Conservation (phyloP, 1,140 invertebrate species). For the Acromyrmex charruanus region DNA sequence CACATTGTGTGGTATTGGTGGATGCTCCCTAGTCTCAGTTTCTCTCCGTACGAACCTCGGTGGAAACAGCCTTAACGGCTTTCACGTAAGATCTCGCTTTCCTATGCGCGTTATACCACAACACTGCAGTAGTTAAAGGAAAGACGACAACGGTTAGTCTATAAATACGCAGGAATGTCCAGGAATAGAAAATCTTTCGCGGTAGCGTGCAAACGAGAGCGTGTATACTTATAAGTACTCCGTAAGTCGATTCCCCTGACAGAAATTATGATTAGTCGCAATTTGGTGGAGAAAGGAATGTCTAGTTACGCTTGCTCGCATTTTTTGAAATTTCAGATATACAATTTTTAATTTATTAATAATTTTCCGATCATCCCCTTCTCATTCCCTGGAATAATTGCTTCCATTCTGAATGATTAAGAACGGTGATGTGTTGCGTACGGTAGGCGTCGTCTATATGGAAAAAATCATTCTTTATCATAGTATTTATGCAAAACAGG, state of each 20-base stretch:
- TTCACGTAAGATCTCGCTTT: slow-evolving; percentile 78
- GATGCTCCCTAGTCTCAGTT: slow-evolving; percentile 65
- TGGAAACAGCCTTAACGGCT: slow-evolving; percentile 74
- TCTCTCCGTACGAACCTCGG: slow-evolving; percentile 61
- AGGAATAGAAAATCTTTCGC: slow-evolving; percentile 83
- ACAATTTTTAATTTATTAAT: neutral
- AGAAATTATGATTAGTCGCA: slow-evolving; percentile 46
- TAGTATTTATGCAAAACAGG: neutral
- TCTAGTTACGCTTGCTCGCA: neutral
- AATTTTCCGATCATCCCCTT: neutral
- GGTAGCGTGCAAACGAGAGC: slow-evolving; percentile 58
- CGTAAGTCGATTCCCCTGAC: neutral
- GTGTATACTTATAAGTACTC: neutral
- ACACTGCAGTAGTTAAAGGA: slow-evolving; percentile 56
- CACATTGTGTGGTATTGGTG: slow-evolving; percentile 45
- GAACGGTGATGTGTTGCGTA: neutral
- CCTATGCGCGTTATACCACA: slow-evolving; percentile 69
- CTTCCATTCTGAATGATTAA: neutral
- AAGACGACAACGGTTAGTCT: slow-evolving; percentile 70
- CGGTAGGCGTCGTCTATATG: too few relatives aligned
- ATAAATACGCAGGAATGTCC: slow-evolving; percentile 81
- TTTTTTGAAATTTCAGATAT: neutral
- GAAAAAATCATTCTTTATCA: neutral
- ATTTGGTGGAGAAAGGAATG: slow-evolving; percentile 32
- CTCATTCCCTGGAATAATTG: neutral